Base-by-base conservation (phyloP, 2,888 invertebrate genomes). In the Cephus spinipes region DNA sequence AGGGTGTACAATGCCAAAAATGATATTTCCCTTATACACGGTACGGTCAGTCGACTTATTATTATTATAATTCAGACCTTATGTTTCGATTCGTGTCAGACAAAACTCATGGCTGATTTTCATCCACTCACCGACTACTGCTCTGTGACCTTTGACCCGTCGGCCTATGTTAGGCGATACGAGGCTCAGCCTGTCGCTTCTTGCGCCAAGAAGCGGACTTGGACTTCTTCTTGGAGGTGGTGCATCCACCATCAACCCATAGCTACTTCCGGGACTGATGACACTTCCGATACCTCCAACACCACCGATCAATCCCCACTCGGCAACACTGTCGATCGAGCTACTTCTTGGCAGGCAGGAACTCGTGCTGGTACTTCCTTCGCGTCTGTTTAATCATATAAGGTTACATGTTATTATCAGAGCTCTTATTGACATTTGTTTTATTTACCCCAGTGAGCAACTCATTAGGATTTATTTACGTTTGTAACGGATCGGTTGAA, bases 121-220 rank as follows among this genome's bases (percentile, higher is more conserved):
- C 40, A 40, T 15, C 36, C 73, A 92, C 94, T 94, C 88, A 96
- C 96, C 96, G 87, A 95, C 94, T 81, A 95, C 93, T 81, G 96
- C 95, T 82, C 96, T 92, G 87, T 95, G 95, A 73, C 95, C 94
- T 91, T 97, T 97, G 85, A 96, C 94, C 78, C 96, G 92, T 55
- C 97, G 92, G 6, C 96, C 96, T 31, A 95, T 95, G 73, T 95
- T 95, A 0, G 96, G 96, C 31, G 96, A 96, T 1, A 95, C 94
- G 77, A 95, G 92, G 83, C 95, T 95, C 73, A 93, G 93, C 34
- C 93, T 89, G 89, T 94, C 92, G 77, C 75, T 90, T 84, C 83
- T 93, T 92, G 79, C 92, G 92, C 23, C 93, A 92, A 87, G 93
- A 92, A 87, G 90, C 79, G 83, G 92, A 90, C 86, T 86, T 12